Evolutionary conservation across 2,797 vertebrate genomes (phyloP), one percentile per base, ranked within the genome.

Genomic region (Anolis apletophallus): DNA sequence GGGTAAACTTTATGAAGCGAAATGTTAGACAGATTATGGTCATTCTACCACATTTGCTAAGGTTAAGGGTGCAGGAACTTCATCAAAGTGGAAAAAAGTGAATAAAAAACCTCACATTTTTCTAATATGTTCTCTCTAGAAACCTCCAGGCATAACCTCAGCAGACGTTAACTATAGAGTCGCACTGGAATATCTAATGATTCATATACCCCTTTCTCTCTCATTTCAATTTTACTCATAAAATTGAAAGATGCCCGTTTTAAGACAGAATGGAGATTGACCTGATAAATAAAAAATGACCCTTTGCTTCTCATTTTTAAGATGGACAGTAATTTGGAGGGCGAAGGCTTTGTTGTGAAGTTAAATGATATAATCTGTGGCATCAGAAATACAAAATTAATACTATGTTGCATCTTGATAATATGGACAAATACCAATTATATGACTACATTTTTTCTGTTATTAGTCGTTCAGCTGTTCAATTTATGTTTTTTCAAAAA

Each of bases 321-420:
- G 68, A 83, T 50, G 79, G 67, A 13, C 73, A 87, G 74, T 77
- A 77, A n/a, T 82, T 50, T 77, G 64, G 77, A 85, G 61, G 23
- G 21, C 79, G 32, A 50, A 67, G 68, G 81, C 73, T 84, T 83
- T 79, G 61, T 87, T 83, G 64, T 54, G 21, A 29, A 64, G 61
- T 57, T 72, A 32, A 79, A 71, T 40, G 67, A 80, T 84, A 55
- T 84, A 55, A 74, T 67, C 80, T 69, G 21, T 61, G 75, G 52
- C 1, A 0, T 88, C 86, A 91, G 88, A 67, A 75, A 52, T 85
- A 78, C 29, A 85, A 91, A 90, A 85, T 61, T 2, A 57, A 16
- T 1, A 72, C 55, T 17, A 21, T 1, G 0, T 83, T 89, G 73
- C 85, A 86, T 90, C 81, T 54, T 83, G 81, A 10, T 77, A 90